Base-by-base conservation (phyloP, 2,888 invertebrate species). In the Amitus sp. region DNA sequence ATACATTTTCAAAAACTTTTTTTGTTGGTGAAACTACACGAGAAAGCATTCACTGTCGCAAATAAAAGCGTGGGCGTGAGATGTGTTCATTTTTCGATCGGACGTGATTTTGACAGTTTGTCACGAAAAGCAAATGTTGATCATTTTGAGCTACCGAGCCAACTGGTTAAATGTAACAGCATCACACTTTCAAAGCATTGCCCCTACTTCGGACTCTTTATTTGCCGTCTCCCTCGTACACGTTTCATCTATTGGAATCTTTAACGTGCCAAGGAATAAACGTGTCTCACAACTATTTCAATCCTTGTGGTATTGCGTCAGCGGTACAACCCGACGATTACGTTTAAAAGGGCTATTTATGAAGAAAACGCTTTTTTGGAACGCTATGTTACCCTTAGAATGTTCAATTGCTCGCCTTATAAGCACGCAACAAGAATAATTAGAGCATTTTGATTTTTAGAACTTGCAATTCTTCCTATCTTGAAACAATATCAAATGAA, bases 221-320 rank as follows among this genome's bases (percentile, higher is more conserved):
- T 43, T 52, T 39, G 33, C 17, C 33, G 10, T 51, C 34, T 58
- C 43, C n/a, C 27, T 47, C 20, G 50, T 28, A 18, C 46, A 13
- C 28, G 49, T 47, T 53, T 34, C 45, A 40, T 48, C 45, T 30
- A 39, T 30, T 45, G 19, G 13, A 19, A 17, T 42, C 47, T 47
- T 45, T 52, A 42, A 61, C 66, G 67, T 66, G 55, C 60, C 67
- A 60, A 51, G 64, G 57, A 67, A 58, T 57, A 51, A 47, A 51
- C 56, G 40, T 37, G 33, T 43, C 61, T 63, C 59, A 59, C 65
- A 68, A 75, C 74, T 77, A 77, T 77, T 77, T 77, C 69, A 73
- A 76, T 77, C 75, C 73, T 74, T 73, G 19, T 48, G 10, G 28
- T 28, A 23, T 30, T 50, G 51, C 60, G 55, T 55, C 60, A 51